A percentile compares a stretch with the other conserved stretches of the same genome.
phyloP scores from a whole-genome alignment of 1,140 invertebrate species.

The Aporrectodea caliginosa region DNA sequence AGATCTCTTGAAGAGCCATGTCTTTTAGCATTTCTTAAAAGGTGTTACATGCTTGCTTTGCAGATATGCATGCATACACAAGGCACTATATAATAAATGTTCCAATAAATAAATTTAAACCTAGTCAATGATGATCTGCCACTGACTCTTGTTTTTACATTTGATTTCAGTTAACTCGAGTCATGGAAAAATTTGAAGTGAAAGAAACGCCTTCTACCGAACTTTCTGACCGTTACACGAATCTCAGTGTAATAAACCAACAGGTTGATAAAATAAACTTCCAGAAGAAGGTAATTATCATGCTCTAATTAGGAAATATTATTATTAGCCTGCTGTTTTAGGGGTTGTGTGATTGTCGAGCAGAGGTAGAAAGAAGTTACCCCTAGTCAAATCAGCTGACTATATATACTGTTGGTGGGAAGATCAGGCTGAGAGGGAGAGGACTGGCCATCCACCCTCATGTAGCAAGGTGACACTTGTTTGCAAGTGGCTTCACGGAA shows the following conservation, averaged over 20 bases:
- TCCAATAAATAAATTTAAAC: background rate
- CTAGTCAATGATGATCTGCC: background rate
- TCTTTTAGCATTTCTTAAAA: too few relatives aligned
- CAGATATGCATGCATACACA: background rate
- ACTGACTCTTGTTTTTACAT: background rate
- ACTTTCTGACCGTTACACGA: slow-evolving; percentile 54
- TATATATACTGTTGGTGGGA: too few relatives aligned
- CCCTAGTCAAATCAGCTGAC: too few relatives aligned
- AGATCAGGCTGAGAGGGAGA: too few relatives aligned
- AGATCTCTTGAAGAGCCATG: too few relatives aligned
- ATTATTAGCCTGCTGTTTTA: too few relatives aligned
- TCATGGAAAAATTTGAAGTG: slow-evolving; percentile 78
- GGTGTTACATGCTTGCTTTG: background rate
- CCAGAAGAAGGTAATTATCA: slow-evolving; percentile 55
- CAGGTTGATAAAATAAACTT: slow-evolving; percentile 59
- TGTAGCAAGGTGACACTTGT: too few relatives aligned
- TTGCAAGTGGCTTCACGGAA: too few relatives aligned
- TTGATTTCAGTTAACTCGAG: slow-evolving; percentile 65
- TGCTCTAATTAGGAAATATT: too few relatives aligned
- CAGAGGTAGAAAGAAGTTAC: too few relatives aligned
- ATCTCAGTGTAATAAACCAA: slow-evolving; percentile 64
- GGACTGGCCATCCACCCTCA: too few relatives aligned
- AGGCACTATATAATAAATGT: background rate
- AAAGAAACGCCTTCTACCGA: slow-evolving; percentile 66
- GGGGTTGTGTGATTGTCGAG: too few relatives aligned